phyloP scores from a whole-genome alignment of 2,113 vertebrate species.

The Tachuris rubrigastra region DNA sequence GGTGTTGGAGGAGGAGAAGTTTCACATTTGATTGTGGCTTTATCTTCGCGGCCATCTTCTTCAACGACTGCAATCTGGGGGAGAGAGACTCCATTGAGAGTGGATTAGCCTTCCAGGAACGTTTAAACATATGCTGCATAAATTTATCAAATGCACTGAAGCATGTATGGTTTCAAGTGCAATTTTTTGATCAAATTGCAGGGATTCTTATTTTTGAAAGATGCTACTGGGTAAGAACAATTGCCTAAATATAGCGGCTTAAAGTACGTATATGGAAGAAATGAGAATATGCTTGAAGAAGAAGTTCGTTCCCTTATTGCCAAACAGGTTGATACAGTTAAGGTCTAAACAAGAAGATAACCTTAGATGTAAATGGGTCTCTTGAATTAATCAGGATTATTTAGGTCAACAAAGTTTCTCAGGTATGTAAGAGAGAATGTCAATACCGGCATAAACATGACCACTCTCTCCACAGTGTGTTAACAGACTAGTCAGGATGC shows the following conservation, averaged over 20 bases:
- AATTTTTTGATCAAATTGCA: neutral
- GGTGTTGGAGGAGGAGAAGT: constrained; percentile 95
- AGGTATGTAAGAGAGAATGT: neutral
- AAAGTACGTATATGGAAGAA: neutral
- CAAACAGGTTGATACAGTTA: neutral
- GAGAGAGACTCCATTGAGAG: neutral
- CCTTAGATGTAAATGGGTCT: neutral
- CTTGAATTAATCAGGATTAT: neutral
- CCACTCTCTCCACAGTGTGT: neutral
- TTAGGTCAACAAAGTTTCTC: neutral
- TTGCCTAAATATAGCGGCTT: neutral
- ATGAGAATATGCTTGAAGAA: neutral
- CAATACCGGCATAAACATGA: neutral
- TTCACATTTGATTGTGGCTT: constrained; percentile 99
- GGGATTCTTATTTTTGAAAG: neutral
- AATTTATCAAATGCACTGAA: neutral
- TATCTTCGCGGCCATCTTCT: constrained; percentile 95
- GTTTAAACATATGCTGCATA: neutral
- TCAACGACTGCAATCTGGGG: constrained; percentile 91
- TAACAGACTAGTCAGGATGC: neutral
- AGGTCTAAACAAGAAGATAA: neutral
- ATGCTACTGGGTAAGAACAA: neutral
- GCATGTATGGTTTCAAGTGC: neutral
- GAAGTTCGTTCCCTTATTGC: neutral
- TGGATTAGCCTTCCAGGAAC: neutral